Percentiles rank a stretch among this genome's conserved stretches.
Conservation (phyloP, 2,888 invertebrate genomes). For the Caenorhabditis sulstoni region DNA sequence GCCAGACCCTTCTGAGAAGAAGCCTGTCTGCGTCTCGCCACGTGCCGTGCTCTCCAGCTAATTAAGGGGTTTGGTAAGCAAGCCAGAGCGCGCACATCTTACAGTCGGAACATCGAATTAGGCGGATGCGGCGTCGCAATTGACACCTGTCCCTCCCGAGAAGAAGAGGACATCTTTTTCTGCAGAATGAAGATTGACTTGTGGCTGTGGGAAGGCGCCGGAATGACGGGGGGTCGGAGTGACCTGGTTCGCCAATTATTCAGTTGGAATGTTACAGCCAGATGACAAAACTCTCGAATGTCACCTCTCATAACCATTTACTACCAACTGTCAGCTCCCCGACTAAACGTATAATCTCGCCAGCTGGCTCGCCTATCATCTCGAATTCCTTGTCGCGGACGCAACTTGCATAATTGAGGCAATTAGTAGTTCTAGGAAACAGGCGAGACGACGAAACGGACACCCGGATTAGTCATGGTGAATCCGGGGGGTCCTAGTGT, state of each 20-base stretch:
- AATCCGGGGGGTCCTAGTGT: slow-evolving; percentile 17
- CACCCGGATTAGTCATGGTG: slow-evolving; percentile 29
- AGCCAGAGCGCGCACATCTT: slow-evolving; percentile 27
- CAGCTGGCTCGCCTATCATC: slow-evolving; percentile 44
- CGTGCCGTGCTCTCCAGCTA: slow-evolving; percentile 33
- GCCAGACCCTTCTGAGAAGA: slow-evolving; percentile 5
- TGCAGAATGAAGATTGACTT: slow-evolving; percentile 17
- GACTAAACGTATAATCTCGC: slow-evolving; percentile 23
- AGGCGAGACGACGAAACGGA: not conserved
- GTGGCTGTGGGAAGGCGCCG: slow-evolving; percentile 25
- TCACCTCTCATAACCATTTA: not conserved
- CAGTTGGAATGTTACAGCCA: not conserved
- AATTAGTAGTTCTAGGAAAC: slow-evolving; percentile 37
- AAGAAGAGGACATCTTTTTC: not conserved
- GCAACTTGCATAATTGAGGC: slow-evolving; percentile 53
- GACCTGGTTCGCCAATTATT: too few relatives aligned
- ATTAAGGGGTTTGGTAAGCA: slow-evolving; percentile 50
- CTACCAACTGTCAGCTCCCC: not conserved
- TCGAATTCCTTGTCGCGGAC: slow-evolving; percentile 10
- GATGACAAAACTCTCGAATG: slow-evolving; percentile 1
- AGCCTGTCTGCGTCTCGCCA: slow-evolving; percentile 38
- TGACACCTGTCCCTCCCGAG: slow-evolving; percentile 47
- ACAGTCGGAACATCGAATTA: slow-evolving; percentile 55
- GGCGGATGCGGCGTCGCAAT: slow-evolving; percentile 37
- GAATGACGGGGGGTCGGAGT: not conserved